Evolutionary conservation across 2,113 vertebrate genomes (phyloP).

Genomic region (Chaetorhynchus papuensis): DNA sequence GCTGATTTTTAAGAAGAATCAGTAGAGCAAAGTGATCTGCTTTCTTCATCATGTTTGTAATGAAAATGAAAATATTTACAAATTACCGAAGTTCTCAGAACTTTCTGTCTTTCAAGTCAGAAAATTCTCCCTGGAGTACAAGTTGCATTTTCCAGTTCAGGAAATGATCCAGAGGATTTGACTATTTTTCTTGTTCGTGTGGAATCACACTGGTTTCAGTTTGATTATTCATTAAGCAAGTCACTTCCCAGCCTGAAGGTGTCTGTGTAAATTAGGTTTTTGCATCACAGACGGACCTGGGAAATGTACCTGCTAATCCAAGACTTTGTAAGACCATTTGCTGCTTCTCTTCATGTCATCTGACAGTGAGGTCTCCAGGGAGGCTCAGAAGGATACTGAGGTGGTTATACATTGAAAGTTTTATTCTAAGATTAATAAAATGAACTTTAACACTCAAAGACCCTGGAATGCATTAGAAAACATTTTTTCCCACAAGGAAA

Average conservation of each 20-base stretch:
- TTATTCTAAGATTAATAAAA: slow-evolving; percentile 60
- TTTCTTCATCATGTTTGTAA: background rate
- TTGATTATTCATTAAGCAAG: background rate
- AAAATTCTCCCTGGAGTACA: background rate
- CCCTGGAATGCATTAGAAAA: slow-evolving; percentile 67
- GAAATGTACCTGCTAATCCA: background rate
- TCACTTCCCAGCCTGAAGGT: background rate
- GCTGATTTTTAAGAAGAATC: background rate
- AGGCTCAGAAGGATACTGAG: background rate
- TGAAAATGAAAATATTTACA: background rate
- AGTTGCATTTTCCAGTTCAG: background rate
- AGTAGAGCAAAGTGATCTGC: background rate
- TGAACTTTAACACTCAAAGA: slow-evolving; percentile 55
- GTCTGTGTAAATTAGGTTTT: background rate
- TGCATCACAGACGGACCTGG: background rate
- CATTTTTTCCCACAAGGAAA: slow-evolving; percentile 57
- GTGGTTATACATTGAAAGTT: slow-evolving; percentile 35
- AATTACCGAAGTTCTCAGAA: background rate
- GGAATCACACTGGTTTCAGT: background rate
- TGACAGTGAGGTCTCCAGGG: background rate
- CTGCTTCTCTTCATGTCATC: background rate
- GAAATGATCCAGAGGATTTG: background rate
- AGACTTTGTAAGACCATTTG: background rate
- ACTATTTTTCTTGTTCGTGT: background rate
- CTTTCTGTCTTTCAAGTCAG: background rate